Percentiles rank a stretch among this genome's conserved stretches.
Evolutionary conservation across 2,888 invertebrate genomes (phyloP).

Genomic region (Globia sparganii): DNA sequence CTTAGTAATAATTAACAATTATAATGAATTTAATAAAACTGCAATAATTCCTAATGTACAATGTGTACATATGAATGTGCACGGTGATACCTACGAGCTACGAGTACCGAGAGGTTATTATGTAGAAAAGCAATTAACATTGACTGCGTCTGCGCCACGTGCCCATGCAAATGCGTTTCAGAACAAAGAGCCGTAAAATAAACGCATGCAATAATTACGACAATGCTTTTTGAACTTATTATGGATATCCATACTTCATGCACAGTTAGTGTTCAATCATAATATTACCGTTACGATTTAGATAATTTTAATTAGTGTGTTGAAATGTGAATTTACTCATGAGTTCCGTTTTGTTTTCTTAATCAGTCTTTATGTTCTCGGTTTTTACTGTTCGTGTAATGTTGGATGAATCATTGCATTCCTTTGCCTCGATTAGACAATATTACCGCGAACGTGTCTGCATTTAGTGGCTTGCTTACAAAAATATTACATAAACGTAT

Average conservation of each 20-base stretch:
- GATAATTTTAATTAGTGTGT: slow-evolving; percentile 62
- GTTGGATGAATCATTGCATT: slow-evolving; percentile 63
- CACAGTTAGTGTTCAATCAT: slow-evolving; percentile 63
- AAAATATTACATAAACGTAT: slow-evolving; percentile 59
- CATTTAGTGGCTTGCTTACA: slow-evolving; percentile 46
- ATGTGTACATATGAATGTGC: no score
- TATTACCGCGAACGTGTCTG: slow-evolving; percentile 57
- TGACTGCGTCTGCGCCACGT: slow-evolving; percentile 73
- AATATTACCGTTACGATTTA: slow-evolving; percentile 57
- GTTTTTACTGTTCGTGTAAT: slow-evolving; percentile 51
- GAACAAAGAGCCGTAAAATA: slow-evolving; percentile 80
- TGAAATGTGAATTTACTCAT: slow-evolving; percentile 47
- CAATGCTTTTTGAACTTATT: slow-evolving; percentile 76
- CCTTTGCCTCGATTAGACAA: slow-evolving; percentile 59
- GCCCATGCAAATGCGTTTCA: slow-evolving; percentile 73
- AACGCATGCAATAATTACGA: slow-evolving; percentile 74
- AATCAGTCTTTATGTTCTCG: slow-evolving; percentile 49
- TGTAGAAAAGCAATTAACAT: slow-evolving; percentile 73
- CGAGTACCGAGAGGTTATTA: slow-evolving; percentile 61
- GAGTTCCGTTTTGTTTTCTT: slow-evolving; percentile 49
- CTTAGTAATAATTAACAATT: not conserved
- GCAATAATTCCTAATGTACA: not conserved
- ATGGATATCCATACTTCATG: slow-evolving; percentile 70
- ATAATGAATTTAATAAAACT: not conserved
- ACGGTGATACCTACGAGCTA: slow-evolving; percentile 37